Conservation (phyloP, 2,113 vertebrate genomes). For the Nematolebias whitei region DNA sequence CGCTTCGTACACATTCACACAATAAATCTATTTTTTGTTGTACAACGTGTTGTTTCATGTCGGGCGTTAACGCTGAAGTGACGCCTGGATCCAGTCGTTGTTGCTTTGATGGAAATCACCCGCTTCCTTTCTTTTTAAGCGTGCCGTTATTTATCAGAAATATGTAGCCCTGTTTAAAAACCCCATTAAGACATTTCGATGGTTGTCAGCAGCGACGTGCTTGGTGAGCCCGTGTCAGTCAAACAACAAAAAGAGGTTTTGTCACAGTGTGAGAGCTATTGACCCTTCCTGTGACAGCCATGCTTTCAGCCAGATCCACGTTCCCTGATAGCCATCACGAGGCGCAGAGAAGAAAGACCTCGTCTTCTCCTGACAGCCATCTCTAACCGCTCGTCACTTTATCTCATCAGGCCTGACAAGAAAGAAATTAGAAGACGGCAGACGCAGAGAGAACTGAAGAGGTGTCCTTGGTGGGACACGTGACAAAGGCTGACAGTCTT, state of each 20-base stretch:
- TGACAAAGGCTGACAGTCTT: slow-evolving; percentile 37
- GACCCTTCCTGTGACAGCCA: slow-evolving; percentile 56
- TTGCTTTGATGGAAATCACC: slow-evolving; percentile 20
- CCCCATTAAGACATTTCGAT: slow-evolving; percentile 29
- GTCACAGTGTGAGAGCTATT: slow-evolving; percentile 42
- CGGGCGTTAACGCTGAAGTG: too few species aligned
- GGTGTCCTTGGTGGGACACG: slow-evolving; percentile 25
- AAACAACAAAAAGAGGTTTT: slow-evolving; percentile 49
- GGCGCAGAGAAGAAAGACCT: slow-evolving; percentile 47
- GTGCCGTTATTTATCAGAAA: slow-evolving; percentile 7
- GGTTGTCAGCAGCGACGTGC: slow-evolving; percentile 21
- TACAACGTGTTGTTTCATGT: too few species aligned
- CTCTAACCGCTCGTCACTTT: slow-evolving; percentile 55
- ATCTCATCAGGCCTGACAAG: slow-evolving; percentile 68
- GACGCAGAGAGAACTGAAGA: slow-evolving; percentile 30
- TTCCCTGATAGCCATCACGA: slow-evolving; percentile 56
- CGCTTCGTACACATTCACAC: too few species aligned
- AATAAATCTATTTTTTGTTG: too few species aligned
- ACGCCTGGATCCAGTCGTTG: not conserved
- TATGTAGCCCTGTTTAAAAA: slow-evolving; percentile 17
- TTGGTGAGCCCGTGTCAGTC: slow-evolving; percentile 41
- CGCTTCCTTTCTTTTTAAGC: slow-evolving; percentile 14
- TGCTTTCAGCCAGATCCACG: slow-evolving; percentile 52
- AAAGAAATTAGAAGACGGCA: slow-evolving; percentile 65
- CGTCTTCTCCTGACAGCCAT: slow-evolving; percentile 51